Evolutionary conservation across 2,797 vertebrate species (phyloP).

Genomic region (Mus minutoides): DNA sequence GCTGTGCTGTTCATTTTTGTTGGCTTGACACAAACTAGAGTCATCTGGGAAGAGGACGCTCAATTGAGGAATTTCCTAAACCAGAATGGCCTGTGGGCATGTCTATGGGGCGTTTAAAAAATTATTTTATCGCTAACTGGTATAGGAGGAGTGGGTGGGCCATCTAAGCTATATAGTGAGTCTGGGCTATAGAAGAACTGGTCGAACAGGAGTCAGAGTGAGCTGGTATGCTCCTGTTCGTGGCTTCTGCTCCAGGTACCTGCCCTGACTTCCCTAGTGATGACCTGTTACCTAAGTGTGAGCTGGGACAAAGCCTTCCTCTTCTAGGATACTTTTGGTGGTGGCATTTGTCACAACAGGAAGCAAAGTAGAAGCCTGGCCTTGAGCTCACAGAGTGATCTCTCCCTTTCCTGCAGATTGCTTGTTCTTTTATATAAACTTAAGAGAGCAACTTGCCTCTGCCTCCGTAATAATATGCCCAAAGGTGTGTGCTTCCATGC

Average conservation of each 20-base stretch:
- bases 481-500: not conserved
- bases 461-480: not conserved
- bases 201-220: accelerated
- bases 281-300: not conserved
- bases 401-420: not conserved
- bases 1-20: not conserved
- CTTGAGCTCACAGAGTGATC: too few species aligned
- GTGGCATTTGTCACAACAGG: not conserved
- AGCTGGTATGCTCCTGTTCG: not conserved
- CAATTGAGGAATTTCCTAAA: not conserved
- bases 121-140: not conserved
- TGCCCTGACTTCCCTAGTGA: not conserved
- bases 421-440: not conserved
- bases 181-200: not conserved
- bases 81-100: not conserved
- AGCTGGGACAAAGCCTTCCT: not conserved
- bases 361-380: not conserved
- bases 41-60: not conserved
- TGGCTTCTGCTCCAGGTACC: not conserved
- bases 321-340: not conserved
- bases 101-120: not conserved
- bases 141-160: not conserved
- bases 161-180: not conserved
- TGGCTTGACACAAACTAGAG: not conserved
- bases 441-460: not conserved